These are phyloP conservation scores for Rhinolophus sinicus DNA, from an alignment of 2,113 vertebrate genomes.

Conservation along the genomic window DNA sequence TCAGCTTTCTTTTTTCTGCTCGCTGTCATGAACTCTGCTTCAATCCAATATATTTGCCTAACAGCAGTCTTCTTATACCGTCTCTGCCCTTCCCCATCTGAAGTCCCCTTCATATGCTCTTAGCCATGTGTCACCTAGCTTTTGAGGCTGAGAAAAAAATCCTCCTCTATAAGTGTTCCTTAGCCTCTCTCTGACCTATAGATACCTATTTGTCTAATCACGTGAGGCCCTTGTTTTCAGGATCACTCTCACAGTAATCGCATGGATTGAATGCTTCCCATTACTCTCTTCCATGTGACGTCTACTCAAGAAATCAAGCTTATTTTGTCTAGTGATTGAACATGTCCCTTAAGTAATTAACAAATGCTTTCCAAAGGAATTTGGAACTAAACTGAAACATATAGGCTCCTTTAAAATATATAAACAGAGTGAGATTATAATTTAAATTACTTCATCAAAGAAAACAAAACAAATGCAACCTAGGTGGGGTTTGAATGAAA, in stretches of 20 bases:
- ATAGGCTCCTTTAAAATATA: neutral
- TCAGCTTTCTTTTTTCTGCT: neutral
- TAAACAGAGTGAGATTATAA: neutral
- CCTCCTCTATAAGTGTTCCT: neutral
- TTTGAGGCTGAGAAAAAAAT: neutral
- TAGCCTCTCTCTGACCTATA: neutral
- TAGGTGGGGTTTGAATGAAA: neutral
- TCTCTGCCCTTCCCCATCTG: neutral
- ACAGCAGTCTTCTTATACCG: neutral
- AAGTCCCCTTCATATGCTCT: neutral
- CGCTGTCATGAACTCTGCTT: neutral
- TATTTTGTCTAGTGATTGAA: neutral
- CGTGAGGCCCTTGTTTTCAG: neutral
- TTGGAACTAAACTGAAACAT: neutral
- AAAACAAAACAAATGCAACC: neutral
- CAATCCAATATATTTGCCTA: neutral
- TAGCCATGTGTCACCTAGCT: neutral
- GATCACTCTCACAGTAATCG: neutral
- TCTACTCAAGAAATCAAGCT: neutral
- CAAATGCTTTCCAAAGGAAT: neutral
- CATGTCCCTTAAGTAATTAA: neutral
- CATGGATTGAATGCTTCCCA: neutral
- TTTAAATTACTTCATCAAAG: conserved; percentile 20
- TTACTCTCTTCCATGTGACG: neutral
- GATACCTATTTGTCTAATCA: neutral